Conservation (phyloP, 2,888 invertebrate genomes). For the Thelaira solivaga region DNA sequence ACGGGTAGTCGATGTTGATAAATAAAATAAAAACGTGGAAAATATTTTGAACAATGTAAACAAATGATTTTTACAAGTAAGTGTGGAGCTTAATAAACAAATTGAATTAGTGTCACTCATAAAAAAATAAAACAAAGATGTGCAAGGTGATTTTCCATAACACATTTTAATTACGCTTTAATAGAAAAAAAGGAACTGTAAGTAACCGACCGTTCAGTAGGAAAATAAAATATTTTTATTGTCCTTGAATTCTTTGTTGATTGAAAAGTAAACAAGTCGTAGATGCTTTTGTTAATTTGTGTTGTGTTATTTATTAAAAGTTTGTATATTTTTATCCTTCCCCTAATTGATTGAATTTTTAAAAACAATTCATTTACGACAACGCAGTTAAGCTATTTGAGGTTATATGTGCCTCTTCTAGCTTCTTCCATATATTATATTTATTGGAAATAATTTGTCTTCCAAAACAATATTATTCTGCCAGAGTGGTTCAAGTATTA, state of each 20-base stretch:
- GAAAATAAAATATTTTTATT: neutral
- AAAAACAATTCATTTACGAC: neutral
- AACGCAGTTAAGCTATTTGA: no score
- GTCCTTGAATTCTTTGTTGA: neutral
- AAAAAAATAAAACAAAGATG: slow-evolving; percentile 17
- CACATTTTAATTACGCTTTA: neutral
- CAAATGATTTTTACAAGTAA: slow-evolving; percentile 25
- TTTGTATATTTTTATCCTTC: no score
- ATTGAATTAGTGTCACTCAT: slow-evolving; percentile 4
- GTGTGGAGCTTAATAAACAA: neutral
- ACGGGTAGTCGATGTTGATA: neutral
- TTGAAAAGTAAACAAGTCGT: neutral
- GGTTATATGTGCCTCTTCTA: no score
- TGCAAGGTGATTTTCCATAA: slow-evolving; percentile 47
- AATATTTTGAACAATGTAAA: slow-evolving; percentile 36
- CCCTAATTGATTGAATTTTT: neutral
- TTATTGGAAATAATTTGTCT: no score
- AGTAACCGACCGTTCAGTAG: slow-evolving; percentile 18
- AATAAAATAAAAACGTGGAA: neutral
- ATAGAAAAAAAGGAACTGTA: slow-evolving; percentile 40
- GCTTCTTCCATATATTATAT: no score
- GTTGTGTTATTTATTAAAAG: no score
- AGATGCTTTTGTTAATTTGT: neutral
- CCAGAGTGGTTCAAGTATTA: no score
- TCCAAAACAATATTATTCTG: no score